These are phyloP conservation scores for Neodiprion virginianus DNA, from an alignment of 1,140 invertebrate genomes.

Conservation along the genomic window DNA sequence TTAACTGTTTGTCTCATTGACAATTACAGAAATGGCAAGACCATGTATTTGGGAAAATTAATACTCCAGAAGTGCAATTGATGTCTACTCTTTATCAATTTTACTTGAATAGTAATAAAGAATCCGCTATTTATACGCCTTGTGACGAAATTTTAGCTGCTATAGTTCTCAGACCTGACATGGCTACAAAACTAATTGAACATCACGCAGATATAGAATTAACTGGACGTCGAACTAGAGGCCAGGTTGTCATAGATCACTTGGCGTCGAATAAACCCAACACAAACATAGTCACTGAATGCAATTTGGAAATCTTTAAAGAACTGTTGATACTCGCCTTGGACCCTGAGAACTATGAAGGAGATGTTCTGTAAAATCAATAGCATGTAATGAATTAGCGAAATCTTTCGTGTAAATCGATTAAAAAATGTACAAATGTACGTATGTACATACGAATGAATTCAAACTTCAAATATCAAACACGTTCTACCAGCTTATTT, in stretches of 20 bases:
- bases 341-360: constrained; percentile 26
- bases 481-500: too few species aligned
- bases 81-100: constrained; percentile 58
- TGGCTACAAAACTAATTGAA: constrained; percentile 36
- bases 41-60: constrained; percentile 55
- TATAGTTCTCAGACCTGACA: constrained; percentile 57
- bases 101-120: constrained; percentile 31
- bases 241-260: constrained; percentile 69
- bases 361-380: neutral
- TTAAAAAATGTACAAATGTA: too few species aligned
- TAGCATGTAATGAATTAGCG: too few species aligned
- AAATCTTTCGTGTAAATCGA: too few species aligned
- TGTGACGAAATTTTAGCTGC: constrained; percentile 67
- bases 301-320: constrained; percentile 62
- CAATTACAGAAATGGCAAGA: constrained; percentile 65
- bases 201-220: constrained; percentile 67
- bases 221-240: constrained; percentile 63
- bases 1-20: constrained; percentile 21
- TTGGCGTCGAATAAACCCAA: constrained; percentile 60
- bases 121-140: constrained; percentile 55
- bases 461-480: too few species aligned
- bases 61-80: constrained; percentile 57
- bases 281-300: constrained; percentile 61
- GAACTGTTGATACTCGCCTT: constrained; percentile 51
- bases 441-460: too few species aligned